Evolutionary conservation across 2,113 vertebrate genomes (phyloP), one percentile per base, ranked within the genome.

Genomic region (Aleadryas rufinucha): DNA sequence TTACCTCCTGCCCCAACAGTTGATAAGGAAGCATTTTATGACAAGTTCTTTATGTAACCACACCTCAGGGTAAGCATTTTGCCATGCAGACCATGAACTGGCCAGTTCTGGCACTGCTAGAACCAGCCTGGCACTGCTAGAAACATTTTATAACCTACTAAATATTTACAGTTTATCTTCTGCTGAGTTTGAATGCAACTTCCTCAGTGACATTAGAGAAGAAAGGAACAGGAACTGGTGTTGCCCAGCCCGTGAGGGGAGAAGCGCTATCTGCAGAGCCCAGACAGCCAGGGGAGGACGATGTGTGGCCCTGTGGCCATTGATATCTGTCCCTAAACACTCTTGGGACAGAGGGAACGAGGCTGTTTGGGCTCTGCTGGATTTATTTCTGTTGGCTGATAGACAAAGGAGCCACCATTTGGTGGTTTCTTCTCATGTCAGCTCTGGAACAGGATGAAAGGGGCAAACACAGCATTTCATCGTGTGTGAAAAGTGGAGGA

Each of bases 381-480:
- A 0, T 76, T 91, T 96, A 21, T 94, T 93, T 49, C 31, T 23
- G 4, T 87, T 95, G 96, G 90, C 95, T 53, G 52, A 31, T 13
- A 35, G 13, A 52, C 53, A 94, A 76, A 90, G 66, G 28, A 93
- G 70, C 56, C 21, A 5, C 9, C 0, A 2, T n/a, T 44, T 49
- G 37, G 31, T 79, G 86, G 9, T 37, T 87, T 76, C 57, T 76
- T 85, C 53, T 68, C 47, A 56, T 13, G 53, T 64, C 53, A 79
- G 20, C 65, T 37, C 65, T 97, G 93, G 92, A 91, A 6, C 27
- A 4, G 44, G 57, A 88, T 96, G 66, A 96, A 93, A 95, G 90
- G 47, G 45, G n/a, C 37, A 49, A 49, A 65, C 2, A 2, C 3
- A 68, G 13, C 24, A 10, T 91, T 96, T 93, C 16, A 28, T 60